Evolutionary conservation across 2,888 invertebrate species (phyloP).

Genomic region (Brachylomia viminalis): DNA sequence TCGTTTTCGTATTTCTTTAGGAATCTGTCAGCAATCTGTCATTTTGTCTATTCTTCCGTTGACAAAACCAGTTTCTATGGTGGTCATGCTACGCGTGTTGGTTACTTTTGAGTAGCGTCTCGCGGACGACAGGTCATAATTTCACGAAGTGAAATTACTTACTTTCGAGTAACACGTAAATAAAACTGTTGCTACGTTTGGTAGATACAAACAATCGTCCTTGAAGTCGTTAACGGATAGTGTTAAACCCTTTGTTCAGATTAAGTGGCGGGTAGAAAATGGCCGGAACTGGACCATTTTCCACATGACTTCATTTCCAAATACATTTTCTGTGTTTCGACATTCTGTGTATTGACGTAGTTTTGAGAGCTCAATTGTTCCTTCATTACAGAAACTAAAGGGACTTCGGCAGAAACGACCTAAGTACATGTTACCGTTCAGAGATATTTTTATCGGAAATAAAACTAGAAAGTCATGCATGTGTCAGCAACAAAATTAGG

Average conservation of each 20-base stretch:
- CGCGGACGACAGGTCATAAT: too few species aligned
- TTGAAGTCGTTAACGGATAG: neutral
- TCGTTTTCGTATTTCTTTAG: too few species aligned
- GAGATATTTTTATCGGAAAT: neutral
- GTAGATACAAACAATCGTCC: neutral
- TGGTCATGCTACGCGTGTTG: too few species aligned
- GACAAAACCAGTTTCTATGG: too few species aligned
- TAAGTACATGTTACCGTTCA: neutral
- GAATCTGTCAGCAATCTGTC: too few species aligned
- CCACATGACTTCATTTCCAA: conserved; percentile 35
- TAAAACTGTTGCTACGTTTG: neutral
- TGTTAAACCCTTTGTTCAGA: conserved; percentile 22
- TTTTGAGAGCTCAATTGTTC: conserved; percentile 24
- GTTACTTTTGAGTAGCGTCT: neutral
- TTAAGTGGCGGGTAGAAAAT: conserved; percentile 30
- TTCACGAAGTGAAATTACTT: neutral
- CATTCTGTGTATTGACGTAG: conserved; percentile 41
- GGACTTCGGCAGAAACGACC: neutral
- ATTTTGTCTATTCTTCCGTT: too few species aligned
- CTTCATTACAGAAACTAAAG: conserved; percentile 23
- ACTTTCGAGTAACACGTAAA: neutral
- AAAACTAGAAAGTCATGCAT: neutral
- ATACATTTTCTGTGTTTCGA: conserved; percentile 41
- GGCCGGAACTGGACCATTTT: conserved; percentile 25
- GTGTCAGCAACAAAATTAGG: neutral